Conservation (phyloP, 2,113 vertebrate genomes). For the Urocynchramus pylzowi region DNA sequence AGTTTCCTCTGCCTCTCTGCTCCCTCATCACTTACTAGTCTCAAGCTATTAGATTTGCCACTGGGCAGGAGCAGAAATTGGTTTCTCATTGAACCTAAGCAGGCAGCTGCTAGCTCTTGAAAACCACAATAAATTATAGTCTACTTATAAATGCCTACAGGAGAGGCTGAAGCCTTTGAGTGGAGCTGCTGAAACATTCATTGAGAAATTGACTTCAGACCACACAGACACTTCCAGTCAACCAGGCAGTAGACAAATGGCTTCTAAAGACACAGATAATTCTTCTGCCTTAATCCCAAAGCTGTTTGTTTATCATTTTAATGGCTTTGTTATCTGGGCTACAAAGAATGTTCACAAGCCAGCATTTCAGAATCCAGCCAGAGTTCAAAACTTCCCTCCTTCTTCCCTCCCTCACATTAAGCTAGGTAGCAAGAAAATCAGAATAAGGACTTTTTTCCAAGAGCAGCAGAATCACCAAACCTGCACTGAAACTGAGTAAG, state of each 20-base stretch:
- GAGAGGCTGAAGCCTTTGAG: neutral
- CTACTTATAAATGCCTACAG: neutral
- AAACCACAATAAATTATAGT: neutral
- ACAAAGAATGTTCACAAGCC: neutral
- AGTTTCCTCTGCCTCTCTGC: neutral
- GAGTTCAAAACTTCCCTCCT: neutral
- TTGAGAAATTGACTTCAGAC: neutral
- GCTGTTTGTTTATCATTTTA: neutral
- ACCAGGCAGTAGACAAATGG: neutral
- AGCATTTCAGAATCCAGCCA: neutral
- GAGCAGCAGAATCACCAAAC: neutral
- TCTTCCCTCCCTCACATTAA: neutral
- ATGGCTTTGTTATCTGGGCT: neutral
- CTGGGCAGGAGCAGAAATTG: neutral
- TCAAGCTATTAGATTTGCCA: neutral
- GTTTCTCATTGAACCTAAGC: neutral
- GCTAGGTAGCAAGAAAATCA: neutral
- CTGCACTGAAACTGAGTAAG: neutral
- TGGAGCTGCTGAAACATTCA: neutral
- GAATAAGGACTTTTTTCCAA: neutral
- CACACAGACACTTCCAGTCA: neutral
- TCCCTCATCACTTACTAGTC: neutral
- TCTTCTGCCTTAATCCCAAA: neutral
- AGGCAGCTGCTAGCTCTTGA: neutral
- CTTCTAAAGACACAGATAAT: neutral